Evolutionary conservation across 2,113 vertebrate species (phyloP).

Genomic region (Actenoides hombroni): DNA sequence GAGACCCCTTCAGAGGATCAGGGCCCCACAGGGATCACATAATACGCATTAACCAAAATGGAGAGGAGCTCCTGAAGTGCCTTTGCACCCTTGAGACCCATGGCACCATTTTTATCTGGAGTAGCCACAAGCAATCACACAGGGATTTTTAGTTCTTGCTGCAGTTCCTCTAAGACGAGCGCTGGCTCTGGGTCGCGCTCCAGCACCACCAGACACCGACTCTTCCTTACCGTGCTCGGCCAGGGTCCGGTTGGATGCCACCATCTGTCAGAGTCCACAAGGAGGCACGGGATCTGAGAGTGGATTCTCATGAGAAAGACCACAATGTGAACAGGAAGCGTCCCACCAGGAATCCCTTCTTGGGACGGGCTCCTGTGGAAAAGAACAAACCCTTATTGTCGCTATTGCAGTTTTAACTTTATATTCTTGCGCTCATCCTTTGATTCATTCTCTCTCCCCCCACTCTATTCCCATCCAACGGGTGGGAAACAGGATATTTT

Average conservation of each 20-base stretch:
- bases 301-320: constrained; percentile 79
- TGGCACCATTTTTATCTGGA: neutral
- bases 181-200: neutral
- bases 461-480: constrained; percentile 54
- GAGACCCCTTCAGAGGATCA: neutral
- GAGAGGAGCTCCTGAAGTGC: neutral
- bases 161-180: neutral
- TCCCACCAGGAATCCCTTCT: constrained; percentile 73
- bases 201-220: neutral
- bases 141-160: neutral
- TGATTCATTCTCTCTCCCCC: constrained; percentile 72
- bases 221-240: neutral
- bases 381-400: constrained; percentile 73
- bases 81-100: neutral
- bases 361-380: constrained; percentile 70
- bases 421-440: constrained; percentile 64
- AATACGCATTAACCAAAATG: neutral
- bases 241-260: constrained; percentile 19
- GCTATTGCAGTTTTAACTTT: constrained; percentile 51
- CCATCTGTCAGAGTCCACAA: constrained; percentile 28
- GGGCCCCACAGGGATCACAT: neutral
- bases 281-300: neutral
- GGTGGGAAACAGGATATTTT: constrained; percentile 77
- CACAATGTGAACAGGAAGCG: constrained; percentile 72
- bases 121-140: neutral